These are phyloP conservation scores for Clytia hemisphaerica DNA, from an alignment of 30 jellyfish, hydroid and myxozoan genomes.

Conservation along the genomic window DNA sequence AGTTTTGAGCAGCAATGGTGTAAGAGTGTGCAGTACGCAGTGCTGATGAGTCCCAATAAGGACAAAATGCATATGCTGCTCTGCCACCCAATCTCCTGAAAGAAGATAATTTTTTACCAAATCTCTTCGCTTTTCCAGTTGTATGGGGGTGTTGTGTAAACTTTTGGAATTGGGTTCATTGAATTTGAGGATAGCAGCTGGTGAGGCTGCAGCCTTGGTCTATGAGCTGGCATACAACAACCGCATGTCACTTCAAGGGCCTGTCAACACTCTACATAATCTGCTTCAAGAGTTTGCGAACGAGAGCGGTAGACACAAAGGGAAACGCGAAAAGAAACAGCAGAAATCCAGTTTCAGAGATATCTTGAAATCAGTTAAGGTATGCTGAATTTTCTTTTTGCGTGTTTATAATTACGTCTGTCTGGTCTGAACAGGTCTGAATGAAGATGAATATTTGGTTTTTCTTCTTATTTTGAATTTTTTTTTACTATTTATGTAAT, in stretches of 20 bases:
- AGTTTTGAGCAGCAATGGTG: too few relatives aligned
- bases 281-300: conserved; percentile 84
- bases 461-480: too few relatives aligned
- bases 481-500: too few relatives aligned
- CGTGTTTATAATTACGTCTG: neutral
- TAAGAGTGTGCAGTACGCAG: too few relatives aligned
- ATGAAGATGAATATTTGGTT: too few relatives aligned
- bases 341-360: conserved; percentile 86
- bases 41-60: too few relatives aligned
- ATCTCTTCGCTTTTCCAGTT: conserved; percentile 18
- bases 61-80: too few relatives aligned
- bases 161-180: conserved; percentile 74
- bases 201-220: conserved; percentile 76
- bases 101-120: too few relatives aligned
- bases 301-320: conserved; percentile 83
- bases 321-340: conserved; percentile 83
- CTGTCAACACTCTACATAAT: conserved; percentile 52
- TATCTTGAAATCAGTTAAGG: conserved; percentile 76
- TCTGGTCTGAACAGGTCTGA: too few relatives aligned
- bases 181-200: conserved; percentile 76
- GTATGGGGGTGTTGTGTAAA: conserved; percentile 35
- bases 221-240: conserved; percentile 66
- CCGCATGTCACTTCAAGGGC: conserved; percentile 41
- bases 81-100: too few relatives aligned
- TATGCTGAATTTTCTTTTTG: neutral